These are phyloP conservation scores for Tupaia tana DNA, from an alignment of 2,113 vertebrate genomes.

Conservation along the genomic window DNA sequence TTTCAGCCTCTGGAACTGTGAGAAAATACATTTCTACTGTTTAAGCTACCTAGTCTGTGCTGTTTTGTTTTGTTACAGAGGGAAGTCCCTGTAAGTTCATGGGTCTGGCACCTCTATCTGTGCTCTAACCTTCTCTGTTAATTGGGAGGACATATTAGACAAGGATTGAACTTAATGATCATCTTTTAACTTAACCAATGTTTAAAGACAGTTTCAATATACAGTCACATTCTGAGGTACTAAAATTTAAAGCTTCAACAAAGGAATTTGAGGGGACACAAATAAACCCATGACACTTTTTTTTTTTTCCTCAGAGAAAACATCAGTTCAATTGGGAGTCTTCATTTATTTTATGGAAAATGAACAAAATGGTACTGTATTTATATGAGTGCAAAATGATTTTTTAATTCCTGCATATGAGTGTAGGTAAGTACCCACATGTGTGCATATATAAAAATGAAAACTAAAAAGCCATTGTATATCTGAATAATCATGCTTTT, in stretches of 20 bases:
- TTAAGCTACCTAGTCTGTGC: too few species aligned
- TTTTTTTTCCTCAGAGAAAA: background rate
- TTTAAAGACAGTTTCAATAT: background rate
- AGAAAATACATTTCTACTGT: too few species aligned
- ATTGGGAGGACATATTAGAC: background rate
- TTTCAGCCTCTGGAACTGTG: too few species aligned
- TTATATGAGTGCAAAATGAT: background rate
- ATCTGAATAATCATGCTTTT: background rate
- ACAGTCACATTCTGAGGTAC: background rate
- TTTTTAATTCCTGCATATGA: background rate
- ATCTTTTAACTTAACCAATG: background rate
- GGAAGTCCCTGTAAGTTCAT: background rate
- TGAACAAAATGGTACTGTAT: background rate
- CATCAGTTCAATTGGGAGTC: background rate
- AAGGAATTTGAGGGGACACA: fast-evolving
- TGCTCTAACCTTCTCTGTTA: background rate
- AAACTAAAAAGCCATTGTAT: background rate
- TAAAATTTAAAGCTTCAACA: background rate
- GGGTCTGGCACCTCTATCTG: background rate
- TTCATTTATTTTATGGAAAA: background rate
- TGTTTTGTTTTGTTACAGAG: too few species aligned
- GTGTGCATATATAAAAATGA: background rate
- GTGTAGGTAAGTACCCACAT: background rate
- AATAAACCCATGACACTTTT: fast-evolving
- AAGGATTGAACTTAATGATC: background rate